Base-by-base conservation (phyloP, 2,797 vertebrate genomes). In the Sebastes jordani region DNA sequence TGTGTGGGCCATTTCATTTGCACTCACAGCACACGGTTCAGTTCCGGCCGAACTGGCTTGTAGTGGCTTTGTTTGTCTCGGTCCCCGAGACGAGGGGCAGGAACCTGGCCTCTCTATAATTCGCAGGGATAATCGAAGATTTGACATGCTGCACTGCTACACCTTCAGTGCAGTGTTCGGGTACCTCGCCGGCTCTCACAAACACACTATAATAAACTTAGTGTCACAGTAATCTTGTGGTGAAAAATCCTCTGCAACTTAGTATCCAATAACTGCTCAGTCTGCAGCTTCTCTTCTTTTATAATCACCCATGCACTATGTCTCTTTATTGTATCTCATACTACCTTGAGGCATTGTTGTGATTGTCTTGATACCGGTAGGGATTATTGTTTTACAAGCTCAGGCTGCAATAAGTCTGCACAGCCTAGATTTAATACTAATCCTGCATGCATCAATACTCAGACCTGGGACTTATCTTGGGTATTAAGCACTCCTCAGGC, bases 301-400 rank as follows among this genome's bases (percentile, higher is more conserved):
- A 69, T 80, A 88, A 89, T 87, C 79, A 75, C 62, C 80, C 23
- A 59, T 77, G 71, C 29, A 66, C 55, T 67, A 11, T 69, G 63
- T 87, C 46, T 85, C 78, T 84, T 87, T 81, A 84, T 82, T 85
- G 73, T 83, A 62, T 80, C 78, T 74, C 32, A 46, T 79, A 10
- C 70, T 83, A 84, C 87, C 88, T 88, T 73, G 16, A 86, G 88
- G 81, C 85, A 30, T 80, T 74, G 49, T 82, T 88, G 71, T 89
- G 85, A 90, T 84, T 86, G 84, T 84, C 84, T 69, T 76, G 64
- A 88, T 89, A 83, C 81, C 84, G 59, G 42, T 71, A n/a, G 32
- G 76, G 88, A 92, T 92, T 88, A 91, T 93, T 92, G 88, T 92
- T 94, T 91, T 88, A 93, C 84, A 92, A 88, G 87, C 81, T 84